Evolutionary conservation across 2,888 invertebrate genomes (phyloP).

Genomic region (Azorinus chamasolen): DNA sequence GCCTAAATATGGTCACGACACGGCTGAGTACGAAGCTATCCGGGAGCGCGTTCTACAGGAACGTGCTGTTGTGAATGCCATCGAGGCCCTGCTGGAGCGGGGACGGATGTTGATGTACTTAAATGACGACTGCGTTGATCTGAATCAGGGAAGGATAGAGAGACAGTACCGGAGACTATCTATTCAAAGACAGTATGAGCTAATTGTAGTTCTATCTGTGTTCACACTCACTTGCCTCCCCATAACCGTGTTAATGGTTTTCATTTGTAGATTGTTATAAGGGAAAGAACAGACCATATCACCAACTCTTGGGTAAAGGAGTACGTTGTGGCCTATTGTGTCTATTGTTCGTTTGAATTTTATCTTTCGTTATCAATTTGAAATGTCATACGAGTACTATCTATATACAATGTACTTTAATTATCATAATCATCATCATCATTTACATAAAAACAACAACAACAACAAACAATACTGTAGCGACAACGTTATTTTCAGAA

Average conservation of each 20-base stretch:
- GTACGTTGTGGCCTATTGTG: too few species aligned
- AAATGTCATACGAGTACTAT: too few species aligned
- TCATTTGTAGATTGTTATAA: not conserved
- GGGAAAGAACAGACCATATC: too few species aligned
- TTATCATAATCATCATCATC: too few species aligned
- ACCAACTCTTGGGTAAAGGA: too few species aligned
- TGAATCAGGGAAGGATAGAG: slow-evolving; percentile 57
- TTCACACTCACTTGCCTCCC: slow-evolving; percentile 42
- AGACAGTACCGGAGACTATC: slow-evolving; percentile 34
- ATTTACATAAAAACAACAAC: too few species aligned
- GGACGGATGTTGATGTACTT: slow-evolving; percentile 77
- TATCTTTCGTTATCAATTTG: too few species aligned
- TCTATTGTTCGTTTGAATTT: too few species aligned
- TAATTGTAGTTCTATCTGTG: slow-evolving; percentile 34
- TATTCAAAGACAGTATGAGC: slow-evolving; percentile 46
- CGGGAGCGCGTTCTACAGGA: slow-evolving; percentile 69
- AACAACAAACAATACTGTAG: too few species aligned
- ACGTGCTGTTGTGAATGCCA: slow-evolving; percentile 66
- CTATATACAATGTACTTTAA: too few species aligned
- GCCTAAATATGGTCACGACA: slow-evolving; percentile 69
- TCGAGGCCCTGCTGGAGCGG: slow-evolving; percentile 74
- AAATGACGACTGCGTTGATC: slow-evolving; percentile 74
- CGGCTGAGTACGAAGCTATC: slow-evolving; percentile 70
- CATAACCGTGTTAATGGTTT: slow-evolving; percentile 17
- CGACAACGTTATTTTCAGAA: too few species aligned